Conservation (phyloP, 2,888 invertebrate species). For the Cephus pygmeus region DNA sequence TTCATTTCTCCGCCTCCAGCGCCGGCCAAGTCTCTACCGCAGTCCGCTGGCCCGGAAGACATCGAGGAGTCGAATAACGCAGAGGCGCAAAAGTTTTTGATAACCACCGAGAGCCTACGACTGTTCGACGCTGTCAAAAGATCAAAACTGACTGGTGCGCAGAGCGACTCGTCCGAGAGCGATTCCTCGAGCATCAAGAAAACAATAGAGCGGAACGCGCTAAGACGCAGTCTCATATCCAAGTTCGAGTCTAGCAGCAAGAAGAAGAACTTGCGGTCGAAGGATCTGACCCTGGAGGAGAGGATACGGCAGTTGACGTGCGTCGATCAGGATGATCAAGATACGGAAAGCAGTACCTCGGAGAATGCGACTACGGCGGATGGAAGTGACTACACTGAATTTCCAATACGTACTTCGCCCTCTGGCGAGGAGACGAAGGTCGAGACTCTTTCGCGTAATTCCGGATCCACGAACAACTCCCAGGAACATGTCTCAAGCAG, state of each 20-base stretch:
- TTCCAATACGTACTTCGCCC: slow-evolving; percentile 73
- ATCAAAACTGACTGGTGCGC: slow-evolving; percentile 65
- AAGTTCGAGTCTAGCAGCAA: slow-evolving; percentile 74
- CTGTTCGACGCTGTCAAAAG: slow-evolving; percentile 76
- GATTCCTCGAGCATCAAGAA: slow-evolving; percentile 67
- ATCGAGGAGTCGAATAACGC: slow-evolving; percentile 52
- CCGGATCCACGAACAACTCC: slow-evolving; percentile 3
- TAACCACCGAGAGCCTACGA: slow-evolving; percentile 82
- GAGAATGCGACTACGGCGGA: slow-evolving; percentile 34
- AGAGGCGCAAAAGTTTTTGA: slow-evolving; percentile 68
- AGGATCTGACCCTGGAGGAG: slow-evolving; percentile 85
- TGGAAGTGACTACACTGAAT: slow-evolving; percentile 45
- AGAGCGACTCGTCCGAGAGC: slow-evolving; percentile 60
- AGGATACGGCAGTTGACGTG: slow-evolving; percentile 88
- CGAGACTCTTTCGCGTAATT: slow-evolving; percentile 39
- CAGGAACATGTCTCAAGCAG: slow-evolving; percentile 1
- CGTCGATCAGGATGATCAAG: slow-evolving; percentile 78
- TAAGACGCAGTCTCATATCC: slow-evolving; percentile 79
- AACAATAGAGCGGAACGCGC: slow-evolving; percentile 85
- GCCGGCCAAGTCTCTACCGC: slow-evolving; percentile 39
- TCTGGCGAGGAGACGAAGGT: slow-evolving; percentile 73
- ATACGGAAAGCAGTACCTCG: slow-evolving; percentile 39
- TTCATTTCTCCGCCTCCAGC: slow-evolving; percentile 74
- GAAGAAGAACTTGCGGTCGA: slow-evolving; percentile 68
- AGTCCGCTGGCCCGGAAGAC: slow-evolving; percentile 66